Percentiles rank a stretch among this genome's conserved stretches.
Evolutionary conservation across 2,113 vertebrate species (phyloP).

Genomic region (Tachycineta bicolor): DNA sequence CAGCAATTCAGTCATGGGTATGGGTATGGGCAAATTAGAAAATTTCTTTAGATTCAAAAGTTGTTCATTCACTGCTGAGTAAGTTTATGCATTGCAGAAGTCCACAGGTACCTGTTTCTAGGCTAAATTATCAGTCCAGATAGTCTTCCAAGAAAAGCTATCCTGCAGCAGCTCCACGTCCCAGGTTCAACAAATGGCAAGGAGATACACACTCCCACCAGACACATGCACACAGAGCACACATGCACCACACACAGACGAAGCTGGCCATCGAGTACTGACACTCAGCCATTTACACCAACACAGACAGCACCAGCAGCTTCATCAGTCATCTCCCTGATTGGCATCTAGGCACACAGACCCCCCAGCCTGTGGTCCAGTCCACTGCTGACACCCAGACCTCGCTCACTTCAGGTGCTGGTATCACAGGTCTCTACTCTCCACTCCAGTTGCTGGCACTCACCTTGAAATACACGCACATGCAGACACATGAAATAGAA

Average conservation of each 20-base stretch:
- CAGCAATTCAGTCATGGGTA: neutral
- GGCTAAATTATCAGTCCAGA: neutral
- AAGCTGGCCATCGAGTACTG: neutral
- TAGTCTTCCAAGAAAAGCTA: neutral
- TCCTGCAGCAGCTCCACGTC: neutral
- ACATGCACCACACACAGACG: accelerated
- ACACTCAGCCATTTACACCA: accelerated
- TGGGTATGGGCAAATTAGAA: neutral
- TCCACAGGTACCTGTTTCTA: neutral
- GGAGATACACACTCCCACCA: neutral
- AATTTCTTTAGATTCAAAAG: neutral
- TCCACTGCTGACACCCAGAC: neutral
- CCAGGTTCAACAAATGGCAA: neutral
- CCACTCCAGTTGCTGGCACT: neutral
- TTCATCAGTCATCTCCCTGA: accelerated
- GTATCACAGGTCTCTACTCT: accelerated
- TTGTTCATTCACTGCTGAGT: neutral
- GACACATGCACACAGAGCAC: accelerated
- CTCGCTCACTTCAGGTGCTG: accelerated
- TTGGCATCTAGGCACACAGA: neutral
- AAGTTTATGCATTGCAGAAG: neutral
- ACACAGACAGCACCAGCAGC: neutral
- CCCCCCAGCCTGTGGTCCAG: neutral
- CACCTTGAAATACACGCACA: accelerated
- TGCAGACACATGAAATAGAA: no score